phyloP scores from a whole-genome alignment of 2,113 vertebrate genomes.

The Accipiter cooperii region DNA sequence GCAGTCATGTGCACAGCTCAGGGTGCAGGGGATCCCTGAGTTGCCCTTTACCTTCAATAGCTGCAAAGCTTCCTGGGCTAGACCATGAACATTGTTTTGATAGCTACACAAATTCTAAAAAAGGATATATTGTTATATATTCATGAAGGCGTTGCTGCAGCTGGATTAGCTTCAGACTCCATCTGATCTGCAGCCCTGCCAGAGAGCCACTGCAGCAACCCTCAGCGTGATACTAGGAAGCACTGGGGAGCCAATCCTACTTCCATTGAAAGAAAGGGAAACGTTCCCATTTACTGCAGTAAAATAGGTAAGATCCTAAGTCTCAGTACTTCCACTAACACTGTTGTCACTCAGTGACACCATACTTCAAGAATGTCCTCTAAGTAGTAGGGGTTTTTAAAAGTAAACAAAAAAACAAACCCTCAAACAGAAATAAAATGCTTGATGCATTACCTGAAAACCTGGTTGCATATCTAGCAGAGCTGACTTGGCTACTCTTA shows the following conservation, averaged over 20 bases:
- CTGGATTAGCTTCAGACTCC: background rate
- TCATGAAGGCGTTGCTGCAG: background rate
- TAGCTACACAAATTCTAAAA: background rate
- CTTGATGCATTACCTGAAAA: background rate
- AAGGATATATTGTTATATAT: background rate
- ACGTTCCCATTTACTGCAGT: background rate
- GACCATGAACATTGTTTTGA: background rate
- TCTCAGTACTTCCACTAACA: background rate
- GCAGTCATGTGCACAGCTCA: fast-evolving
- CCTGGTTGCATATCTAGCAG: background rate
- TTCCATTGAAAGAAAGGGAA: background rate
- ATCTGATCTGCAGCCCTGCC: background rate
- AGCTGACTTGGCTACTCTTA: background rate
- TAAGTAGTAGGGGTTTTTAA: background rate
- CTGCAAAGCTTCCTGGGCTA: background rate
- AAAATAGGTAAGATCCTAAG: background rate
- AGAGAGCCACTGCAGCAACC: background rate
- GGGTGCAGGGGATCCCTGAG: background rate
- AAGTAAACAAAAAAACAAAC: background rate
- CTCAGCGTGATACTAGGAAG: background rate
- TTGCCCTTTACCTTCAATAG: background rate
- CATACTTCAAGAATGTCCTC: background rate
- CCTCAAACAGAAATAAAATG: background rate
- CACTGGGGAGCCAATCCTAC: background rate
- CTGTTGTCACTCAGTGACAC: background rate